These are phyloP conservation scores for Heliconius ismenius DNA, from an alignment of 2,888 invertebrate species.

Conservation along the genomic window DNA sequence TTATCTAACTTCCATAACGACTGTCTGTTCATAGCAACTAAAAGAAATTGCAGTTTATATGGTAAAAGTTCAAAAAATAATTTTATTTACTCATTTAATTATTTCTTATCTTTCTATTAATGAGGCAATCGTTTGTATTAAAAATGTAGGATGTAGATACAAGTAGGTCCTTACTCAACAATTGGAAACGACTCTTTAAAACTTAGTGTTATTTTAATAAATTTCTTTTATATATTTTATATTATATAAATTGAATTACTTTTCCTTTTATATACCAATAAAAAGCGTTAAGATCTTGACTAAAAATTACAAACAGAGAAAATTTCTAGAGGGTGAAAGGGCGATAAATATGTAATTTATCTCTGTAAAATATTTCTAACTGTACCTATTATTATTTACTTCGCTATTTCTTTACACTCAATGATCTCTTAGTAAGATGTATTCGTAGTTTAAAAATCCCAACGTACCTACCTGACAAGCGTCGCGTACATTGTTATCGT, in stretches of 20 bases:
- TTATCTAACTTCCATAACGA: constrained; percentile 5
- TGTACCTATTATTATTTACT: neutral
- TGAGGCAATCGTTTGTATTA: neutral
- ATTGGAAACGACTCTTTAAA: neutral
- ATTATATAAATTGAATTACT: too few species aligned
- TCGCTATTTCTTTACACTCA: neutral
- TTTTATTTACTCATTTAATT: neutral
- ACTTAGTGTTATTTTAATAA: neutral
- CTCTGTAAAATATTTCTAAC: too few species aligned
- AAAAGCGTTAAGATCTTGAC: too few species aligned
- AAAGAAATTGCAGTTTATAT: neutral
- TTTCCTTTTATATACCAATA: too few species aligned
- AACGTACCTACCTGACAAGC: neutral
- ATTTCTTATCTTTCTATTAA: neutral
- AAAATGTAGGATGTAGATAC: neutral
- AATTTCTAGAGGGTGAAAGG: too few species aligned
- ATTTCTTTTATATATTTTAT: too few species aligned
- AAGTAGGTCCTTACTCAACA: neutral
- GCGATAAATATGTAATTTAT: too few species aligned
- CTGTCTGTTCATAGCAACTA: neutral
- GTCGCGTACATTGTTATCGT: constrained; percentile 25
- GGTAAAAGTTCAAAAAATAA: neutral
- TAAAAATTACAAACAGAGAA: too few species aligned
- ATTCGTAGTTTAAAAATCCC: neutral
- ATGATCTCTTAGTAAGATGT: neutral